Evolutionary conservation across 2,888 invertebrate species (phyloP).

Genomic region (Agrochola macilenta): DNA sequence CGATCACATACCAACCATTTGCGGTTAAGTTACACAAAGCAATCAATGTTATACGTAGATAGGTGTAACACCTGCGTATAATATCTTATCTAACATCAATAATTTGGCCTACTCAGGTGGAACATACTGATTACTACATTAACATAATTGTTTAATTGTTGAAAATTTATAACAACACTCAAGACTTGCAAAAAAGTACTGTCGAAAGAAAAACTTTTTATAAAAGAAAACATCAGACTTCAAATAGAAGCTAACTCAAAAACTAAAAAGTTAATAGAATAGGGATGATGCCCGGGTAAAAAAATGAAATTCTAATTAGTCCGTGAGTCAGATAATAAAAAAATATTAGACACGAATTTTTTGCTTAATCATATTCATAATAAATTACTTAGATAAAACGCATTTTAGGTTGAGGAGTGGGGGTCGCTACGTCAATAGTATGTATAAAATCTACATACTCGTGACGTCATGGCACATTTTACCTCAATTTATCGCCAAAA

Average conservation of each 20-base stretch:
- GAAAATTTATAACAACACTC: neutral
- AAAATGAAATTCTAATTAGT: too few relatives aligned
- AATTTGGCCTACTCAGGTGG: constrained; percentile 14
- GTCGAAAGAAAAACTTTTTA: neutral
- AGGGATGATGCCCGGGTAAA: too few relatives aligned
- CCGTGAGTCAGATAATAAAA: too few relatives aligned
- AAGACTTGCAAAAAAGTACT: neutral
- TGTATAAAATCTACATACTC: too few relatives aligned
- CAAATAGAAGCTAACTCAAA: neutral
- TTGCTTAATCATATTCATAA: too few relatives aligned
- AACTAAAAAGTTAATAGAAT: neutral
- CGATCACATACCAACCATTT: constrained; percentile 7
- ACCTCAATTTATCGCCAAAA: too few relatives aligned
- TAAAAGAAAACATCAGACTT: neutral
- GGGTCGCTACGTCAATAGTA: too few relatives aligned
- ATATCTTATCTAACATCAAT: constrained; percentile 44
- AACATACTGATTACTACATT: constrained; percentile 19
- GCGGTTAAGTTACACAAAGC: constrained; percentile 30
- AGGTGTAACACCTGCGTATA: constrained; percentile 31
- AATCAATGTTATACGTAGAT: constrained; percentile 29
- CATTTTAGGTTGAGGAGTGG: too few relatives aligned
- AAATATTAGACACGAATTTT: too few relatives aligned
- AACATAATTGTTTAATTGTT: neutral
- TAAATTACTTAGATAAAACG: too few relatives aligned
- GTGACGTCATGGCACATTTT: too few relatives aligned